Conservation (phyloP, 2,797 vertebrate species). For the Astyanax mexicanus region DNA sequence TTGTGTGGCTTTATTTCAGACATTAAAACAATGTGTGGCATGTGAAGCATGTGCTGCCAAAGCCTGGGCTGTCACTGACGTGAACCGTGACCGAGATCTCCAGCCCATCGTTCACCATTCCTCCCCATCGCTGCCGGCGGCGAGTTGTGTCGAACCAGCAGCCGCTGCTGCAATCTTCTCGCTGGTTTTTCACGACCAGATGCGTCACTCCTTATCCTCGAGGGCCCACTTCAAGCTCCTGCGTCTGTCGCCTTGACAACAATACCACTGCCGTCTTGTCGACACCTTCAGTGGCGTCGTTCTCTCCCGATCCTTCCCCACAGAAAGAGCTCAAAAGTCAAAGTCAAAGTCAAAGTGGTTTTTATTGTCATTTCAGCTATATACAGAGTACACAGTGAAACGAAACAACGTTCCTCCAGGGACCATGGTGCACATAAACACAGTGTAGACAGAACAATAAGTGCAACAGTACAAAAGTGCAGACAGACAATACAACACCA, state of each 20-base stretch:
- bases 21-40: neutral
- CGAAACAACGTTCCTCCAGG: too few species aligned
- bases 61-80: neutral
- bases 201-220: constrained; percentile 11
- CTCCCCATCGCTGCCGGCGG: neutral
- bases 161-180: neutral
- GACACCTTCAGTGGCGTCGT: constrained; percentile 15
- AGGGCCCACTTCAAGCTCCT: constrained; percentile 38
- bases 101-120: constrained; percentile 1
- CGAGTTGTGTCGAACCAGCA: constrained; percentile 32
- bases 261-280: constrained; percentile 27
- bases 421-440: too few species aligned
- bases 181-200: neutral
- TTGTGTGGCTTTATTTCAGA: too few species aligned
- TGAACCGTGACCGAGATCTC: neutral
- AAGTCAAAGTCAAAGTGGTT: too few species aligned
- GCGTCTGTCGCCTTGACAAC: constrained; percentile 52
- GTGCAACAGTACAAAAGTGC: too few species aligned
- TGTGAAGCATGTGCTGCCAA: neutral
- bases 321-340: too few species aligned
- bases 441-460: too few species aligned
- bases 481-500: too few species aligned
- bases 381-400: too few species aligned
- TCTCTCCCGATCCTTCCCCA: neutral
- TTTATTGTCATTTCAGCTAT: too few species aligned